phyloP scores from a whole-genome alignment of 2,797 vertebrate genomes.

The Yasuhikotakia modesta region DNA sequence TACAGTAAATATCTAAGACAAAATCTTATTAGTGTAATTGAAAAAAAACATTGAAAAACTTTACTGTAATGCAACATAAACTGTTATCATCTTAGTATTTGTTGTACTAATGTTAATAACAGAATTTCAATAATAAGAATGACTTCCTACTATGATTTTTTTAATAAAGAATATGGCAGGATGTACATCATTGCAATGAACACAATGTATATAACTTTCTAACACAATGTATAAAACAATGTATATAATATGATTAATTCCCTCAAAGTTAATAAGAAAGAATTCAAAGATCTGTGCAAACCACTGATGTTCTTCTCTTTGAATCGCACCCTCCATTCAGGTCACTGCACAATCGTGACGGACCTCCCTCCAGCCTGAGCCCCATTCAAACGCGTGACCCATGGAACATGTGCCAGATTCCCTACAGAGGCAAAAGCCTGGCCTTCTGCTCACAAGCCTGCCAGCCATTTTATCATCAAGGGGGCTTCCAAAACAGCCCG shows the following conservation, averaged over 20 bases:
- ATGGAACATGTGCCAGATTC: constrained; percentile 27
- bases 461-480: constrained; percentile 32
- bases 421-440: constrained; percentile 37
- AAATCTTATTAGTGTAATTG: neutral
- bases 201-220: too few relatives aligned
- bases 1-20: too few relatives aligned
- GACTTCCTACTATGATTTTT: too few relatives aligned
- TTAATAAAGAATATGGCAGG: too few relatives aligned
- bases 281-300: neutral
- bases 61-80: neutral
- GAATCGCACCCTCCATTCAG: constrained; percentile 23
- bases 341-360: constrained; percentile 25
- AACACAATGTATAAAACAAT: too few relatives aligned
- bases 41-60: neutral
- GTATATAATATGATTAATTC: too few relatives aligned
- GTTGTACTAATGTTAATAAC: neutral
- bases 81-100: neutral
- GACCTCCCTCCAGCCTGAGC: constrained; percentile 28
- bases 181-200: too few relatives aligned
- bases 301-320: neutral
- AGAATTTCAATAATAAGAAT: neutral
- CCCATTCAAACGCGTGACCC: constrained; percentile 32
- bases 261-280: neutral
- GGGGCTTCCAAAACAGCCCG: constrained; percentile 18
- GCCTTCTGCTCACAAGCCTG: constrained; percentile 38